These are phyloP conservation scores for Merluccius polli DNA, from an alignment of 2,797 vertebrate genomes.

Conservation along the genomic window DNA sequence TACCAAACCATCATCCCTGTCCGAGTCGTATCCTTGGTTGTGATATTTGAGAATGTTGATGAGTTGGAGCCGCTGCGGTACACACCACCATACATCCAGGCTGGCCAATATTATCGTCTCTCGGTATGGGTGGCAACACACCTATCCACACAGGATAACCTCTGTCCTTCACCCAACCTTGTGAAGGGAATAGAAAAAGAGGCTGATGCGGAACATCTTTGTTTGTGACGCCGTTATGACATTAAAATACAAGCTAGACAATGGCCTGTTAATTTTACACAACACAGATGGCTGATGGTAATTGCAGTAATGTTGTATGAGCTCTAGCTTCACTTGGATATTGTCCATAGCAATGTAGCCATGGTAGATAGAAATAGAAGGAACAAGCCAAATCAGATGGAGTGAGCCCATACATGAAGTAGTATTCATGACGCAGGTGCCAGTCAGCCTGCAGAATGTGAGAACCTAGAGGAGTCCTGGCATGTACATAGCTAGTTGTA, in stretches of 20 bases:
- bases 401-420: not conserved
- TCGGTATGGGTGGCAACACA: constrained; percentile 16
- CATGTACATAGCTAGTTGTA: not conserved
- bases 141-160: not conserved
- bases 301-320: not conserved
- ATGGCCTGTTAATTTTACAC: not conserved
- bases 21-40: constrained; percentile 61
- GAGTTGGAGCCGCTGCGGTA: constrained; percentile 35
- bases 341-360: not conserved
- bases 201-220: not conserved
- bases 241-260: not conserved
- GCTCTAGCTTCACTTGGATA: not conserved
- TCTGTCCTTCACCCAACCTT: constrained; percentile 7
- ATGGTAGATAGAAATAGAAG: not conserved
- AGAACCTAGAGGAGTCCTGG: not conserved
- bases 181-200: not conserved
- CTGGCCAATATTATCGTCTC: constrained; percentile 29
- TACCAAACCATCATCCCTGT: constrained; percentile 51
- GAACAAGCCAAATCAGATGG: not conserved
- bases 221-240: not conserved
- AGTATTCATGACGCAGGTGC: too few species aligned
- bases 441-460: not conserved
- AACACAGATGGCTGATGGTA: not conserved
- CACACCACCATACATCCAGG: constrained; percentile 34
- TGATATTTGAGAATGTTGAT: constrained; percentile 40